Conservation (phyloP, 2,797 vertebrate genomes). For the Parauchenoglanis ngamensis region DNA sequence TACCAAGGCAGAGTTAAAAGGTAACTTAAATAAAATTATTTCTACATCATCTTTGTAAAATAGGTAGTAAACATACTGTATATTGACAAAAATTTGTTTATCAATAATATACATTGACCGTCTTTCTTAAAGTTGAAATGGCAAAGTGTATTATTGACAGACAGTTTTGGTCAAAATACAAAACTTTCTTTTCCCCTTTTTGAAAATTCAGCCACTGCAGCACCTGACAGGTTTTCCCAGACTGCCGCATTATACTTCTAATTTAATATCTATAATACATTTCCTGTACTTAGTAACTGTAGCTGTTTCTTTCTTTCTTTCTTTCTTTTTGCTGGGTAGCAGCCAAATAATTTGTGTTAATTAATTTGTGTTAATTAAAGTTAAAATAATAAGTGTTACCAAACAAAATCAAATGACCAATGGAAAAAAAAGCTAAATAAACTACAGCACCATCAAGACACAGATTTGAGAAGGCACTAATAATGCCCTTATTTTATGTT, state of each 20-base stretch:
- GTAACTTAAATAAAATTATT: neutral
- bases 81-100: neutral
- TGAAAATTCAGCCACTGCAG: neutral
- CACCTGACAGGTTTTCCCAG: too few relatives aligned
- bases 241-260: neutral
- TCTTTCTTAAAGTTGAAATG: neutral
- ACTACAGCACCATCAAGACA: neutral
- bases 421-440: neutral
- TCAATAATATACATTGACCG: neutral
- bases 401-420: neutral
- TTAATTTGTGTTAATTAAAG: too few relatives aligned
- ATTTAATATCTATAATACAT: neutral
- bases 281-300: neutral
- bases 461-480: neutral
- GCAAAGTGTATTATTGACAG: neutral
- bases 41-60: neutral
- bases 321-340: neutral
- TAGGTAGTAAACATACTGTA: too few relatives aligned
- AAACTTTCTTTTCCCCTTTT: neutral
- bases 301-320: neutral
- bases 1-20: neutral
- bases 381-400: neutral
- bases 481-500: neutral
- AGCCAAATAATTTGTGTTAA: neutral
- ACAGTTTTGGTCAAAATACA: neutral